Percentiles rank a stretch among this genome's conserved stretches.
phyloP scores from a whole-genome alignment of 1,140 invertebrate genomes.

The Sycophaga agraensis region DNA sequence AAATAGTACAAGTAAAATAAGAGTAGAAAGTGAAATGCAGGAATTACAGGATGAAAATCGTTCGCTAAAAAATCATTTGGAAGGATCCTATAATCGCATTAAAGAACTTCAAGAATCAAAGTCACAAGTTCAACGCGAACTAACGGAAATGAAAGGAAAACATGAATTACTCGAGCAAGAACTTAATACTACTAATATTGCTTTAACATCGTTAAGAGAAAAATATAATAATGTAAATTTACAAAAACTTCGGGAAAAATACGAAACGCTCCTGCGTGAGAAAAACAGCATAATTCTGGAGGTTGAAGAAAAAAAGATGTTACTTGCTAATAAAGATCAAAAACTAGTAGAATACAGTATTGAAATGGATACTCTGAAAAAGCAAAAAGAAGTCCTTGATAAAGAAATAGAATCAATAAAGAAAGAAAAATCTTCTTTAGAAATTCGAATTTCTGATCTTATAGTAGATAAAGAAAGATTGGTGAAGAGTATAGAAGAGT shows the following conservation, averaged over 20 bases:
- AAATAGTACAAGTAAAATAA: slow-evolving; percentile 38
- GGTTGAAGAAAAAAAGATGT: slow-evolving; percentile 37
- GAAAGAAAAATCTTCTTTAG: slow-evolving; percentile 1
- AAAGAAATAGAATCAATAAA: slow-evolving; percentile 5
- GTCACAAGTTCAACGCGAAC: slow-evolving; percentile 37
- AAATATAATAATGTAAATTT: slow-evolving; percentile 28
- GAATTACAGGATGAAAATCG: slow-evolving; percentile 43
- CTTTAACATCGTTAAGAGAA: slow-evolving; percentile 20
- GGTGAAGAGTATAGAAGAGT: neutral
- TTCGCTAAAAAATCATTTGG: slow-evolving; percentile 43
- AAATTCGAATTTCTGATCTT: slow-evolving; percentile 9
- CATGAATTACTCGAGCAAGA: slow-evolving; percentile 34
- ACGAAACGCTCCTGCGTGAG: slow-evolving; percentile 35
- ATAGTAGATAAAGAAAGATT: neutral
- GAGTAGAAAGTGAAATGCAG: slow-evolving; percentile 8
- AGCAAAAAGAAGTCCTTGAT: neutral
- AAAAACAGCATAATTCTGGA: slow-evolving; percentile 40
- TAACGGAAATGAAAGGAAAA: slow-evolving; percentile 31
- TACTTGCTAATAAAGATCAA: slow-evolving; percentile 28
- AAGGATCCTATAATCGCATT: slow-evolving; percentile 49
- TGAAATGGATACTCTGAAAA: slow-evolving; percentile 11
- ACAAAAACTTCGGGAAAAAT: slow-evolving; percentile 28
- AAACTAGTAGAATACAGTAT: slow-evolving; percentile 18
- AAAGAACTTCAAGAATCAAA: slow-evolving; percentile 42
- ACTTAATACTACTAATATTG: slow-evolving; percentile 33